A percentile compares a stretch with the other conserved stretches of the same genome.
Conservation (phyloP, 2,888 invertebrate species). For the Diabrotica balteata region DNA sequence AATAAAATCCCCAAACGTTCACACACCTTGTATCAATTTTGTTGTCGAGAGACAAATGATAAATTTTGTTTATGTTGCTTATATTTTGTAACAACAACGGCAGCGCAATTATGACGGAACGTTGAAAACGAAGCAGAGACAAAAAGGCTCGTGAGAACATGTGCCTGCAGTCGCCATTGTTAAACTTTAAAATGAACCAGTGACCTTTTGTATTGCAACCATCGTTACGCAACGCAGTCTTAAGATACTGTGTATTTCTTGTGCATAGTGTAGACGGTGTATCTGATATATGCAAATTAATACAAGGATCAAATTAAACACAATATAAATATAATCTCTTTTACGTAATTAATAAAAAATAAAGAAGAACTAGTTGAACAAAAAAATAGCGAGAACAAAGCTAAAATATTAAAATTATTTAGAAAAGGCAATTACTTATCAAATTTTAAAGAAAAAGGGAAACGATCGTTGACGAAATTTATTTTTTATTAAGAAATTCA, state of each 20-base stretch:
- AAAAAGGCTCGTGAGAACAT: conserved; percentile 41
- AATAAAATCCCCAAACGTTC: background rate
- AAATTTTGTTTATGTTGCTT: conserved; percentile 4
- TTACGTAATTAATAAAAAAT: too few relatives aligned
- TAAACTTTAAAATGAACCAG: conserved; percentile 31
- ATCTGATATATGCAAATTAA: too few relatives aligned
- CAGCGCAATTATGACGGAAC: conserved; percentile 22
- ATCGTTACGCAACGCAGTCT: conserved; percentile 17
- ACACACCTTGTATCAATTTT: background rate
- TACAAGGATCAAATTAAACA: too few relatives aligned
- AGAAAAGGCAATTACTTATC: too few relatives aligned
- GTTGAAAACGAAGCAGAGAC: conserved; percentile 11
- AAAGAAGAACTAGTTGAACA: too few relatives aligned
- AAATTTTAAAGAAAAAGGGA: too few relatives aligned
- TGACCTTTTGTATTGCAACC: conserved; percentile 37
- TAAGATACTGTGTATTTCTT: background rate
- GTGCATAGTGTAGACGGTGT: too few relatives aligned
- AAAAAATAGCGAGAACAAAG: too few relatives aligned
- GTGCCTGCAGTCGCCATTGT: conserved; percentile 34
- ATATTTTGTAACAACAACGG: conserved; percentile 19
- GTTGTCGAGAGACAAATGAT: conserved; percentile 12
- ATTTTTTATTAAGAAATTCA: too few relatives aligned
- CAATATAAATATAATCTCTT: too few relatives aligned
- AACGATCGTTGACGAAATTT: too few relatives aligned
- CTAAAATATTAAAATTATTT: too few relatives aligned